Conservation (phyloP, 1,140 invertebrate species). For the Subanguina moxae region DNA sequence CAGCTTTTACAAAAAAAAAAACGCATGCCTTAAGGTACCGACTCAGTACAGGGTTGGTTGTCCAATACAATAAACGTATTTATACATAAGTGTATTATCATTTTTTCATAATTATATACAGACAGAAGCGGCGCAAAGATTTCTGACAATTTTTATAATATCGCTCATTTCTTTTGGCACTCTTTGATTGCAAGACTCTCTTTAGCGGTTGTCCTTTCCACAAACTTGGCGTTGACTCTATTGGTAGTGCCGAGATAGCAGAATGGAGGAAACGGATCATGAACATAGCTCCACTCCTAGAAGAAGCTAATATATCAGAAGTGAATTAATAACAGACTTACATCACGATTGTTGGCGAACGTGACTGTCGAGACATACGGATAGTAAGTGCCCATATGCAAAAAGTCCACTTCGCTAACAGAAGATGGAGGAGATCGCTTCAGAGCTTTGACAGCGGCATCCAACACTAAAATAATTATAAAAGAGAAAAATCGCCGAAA, state of each 20-base stretch:
- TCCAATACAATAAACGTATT: too few relatives aligned
- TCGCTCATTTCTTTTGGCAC: too few relatives aligned
- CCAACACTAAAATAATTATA: conserved; percentile 1
- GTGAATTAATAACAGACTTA: neutral
- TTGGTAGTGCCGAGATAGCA: conserved; percentile 28
- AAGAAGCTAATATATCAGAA: neutral
- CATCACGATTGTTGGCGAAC: conserved; percentile 14
- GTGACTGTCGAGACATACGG: conserved; percentile 16
- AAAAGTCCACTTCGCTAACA: conserved; percentile 44
- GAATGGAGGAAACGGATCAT: conserved; percentile 22
- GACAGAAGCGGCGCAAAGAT: too few relatives aligned
- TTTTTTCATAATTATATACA: too few relatives aligned
- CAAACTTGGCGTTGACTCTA: conserved; percentile 18
- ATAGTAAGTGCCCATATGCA: conserved; percentile 25
- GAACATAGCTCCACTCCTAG: conserved; percentile 26
- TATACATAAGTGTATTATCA: too few relatives aligned
- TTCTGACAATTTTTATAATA: too few relatives aligned
- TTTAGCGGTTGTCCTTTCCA: conserved; percentile 15
- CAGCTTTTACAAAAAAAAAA: too few relatives aligned
- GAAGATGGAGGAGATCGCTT: conserved; percentile 71
- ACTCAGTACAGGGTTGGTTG: too few relatives aligned
- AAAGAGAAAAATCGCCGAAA: too few relatives aligned
- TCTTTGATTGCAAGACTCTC: too few relatives aligned
- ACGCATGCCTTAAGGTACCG: too few relatives aligned
- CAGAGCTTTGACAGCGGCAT: conserved; percentile 37